These are phyloP conservation scores for Eulemur albifrons DNA, from an alignment of 2,797 vertebrate species.

Conservation along the genomic window DNA sequence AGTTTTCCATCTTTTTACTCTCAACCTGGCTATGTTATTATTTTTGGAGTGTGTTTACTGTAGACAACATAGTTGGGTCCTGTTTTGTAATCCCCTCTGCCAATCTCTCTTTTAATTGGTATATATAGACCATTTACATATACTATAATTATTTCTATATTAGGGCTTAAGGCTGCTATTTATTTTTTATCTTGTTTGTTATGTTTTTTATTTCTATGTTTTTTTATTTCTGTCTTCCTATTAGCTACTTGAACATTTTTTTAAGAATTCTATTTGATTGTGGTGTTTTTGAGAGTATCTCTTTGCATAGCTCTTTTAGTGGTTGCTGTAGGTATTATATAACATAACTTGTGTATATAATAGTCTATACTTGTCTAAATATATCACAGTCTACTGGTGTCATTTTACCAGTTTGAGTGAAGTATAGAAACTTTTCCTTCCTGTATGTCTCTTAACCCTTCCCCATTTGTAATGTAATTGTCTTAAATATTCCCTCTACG, in stretches of 20 bases:
- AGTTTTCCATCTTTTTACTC: constrained; percentile 12
- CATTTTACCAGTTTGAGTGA: constrained; percentile 1
- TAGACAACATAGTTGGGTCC: not conserved
- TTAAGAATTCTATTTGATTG: not conserved
- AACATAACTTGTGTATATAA: not conserved
- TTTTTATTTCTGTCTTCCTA: not conserved
- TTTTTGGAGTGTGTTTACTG: not conserved
- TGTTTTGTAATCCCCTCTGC: not conserved
- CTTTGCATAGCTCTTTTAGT: not conserved
- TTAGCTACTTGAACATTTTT: not conserved
- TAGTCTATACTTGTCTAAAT: too few relatives aligned
- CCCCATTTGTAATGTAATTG: not conserved
- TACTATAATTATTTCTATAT: constrained; percentile 19
- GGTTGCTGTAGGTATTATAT: not conserved
- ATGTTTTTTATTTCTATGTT: not conserved
- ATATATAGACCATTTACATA: not conserved
- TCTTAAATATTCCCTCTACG: not conserved
- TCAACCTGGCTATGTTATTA: not conserved
- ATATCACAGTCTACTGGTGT: not conserved
- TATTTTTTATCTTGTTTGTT: not conserved
- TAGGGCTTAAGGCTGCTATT: not conserved
- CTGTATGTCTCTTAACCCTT: not conserved
- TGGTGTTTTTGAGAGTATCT: not conserved
- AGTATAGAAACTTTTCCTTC: not conserved
- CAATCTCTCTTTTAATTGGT: constrained; percentile 20